Conservation (phyloP, 2,113 vertebrate species). For the Noturus placidus region DNA sequence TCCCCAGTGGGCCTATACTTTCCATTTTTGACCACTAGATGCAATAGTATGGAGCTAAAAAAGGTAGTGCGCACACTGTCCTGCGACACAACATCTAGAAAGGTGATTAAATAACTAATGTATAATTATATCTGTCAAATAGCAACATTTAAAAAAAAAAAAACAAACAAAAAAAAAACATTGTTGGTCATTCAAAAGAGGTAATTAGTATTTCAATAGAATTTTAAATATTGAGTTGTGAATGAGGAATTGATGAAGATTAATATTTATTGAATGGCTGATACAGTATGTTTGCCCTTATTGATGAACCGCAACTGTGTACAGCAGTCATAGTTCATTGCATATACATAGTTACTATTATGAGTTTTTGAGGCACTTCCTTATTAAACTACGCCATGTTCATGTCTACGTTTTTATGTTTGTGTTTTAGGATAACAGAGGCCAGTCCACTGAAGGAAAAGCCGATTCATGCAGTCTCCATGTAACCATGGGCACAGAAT, state of each 20-base stretch:
- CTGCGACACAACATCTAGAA: background rate
- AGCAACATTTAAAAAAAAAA: background rate
- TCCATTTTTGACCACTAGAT: background rate
- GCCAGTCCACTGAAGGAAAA: slow-evolving; percentile 41
- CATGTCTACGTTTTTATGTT: background rate
- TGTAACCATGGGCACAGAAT: slow-evolving; percentile 69
- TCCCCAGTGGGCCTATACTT: background rate
- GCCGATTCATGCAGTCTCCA: slow-evolving; percentile 65
- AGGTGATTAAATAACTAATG: background rate
- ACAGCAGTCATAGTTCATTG: background rate
- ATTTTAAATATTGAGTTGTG: background rate
- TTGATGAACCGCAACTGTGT: background rate
- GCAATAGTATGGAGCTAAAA: background rate
- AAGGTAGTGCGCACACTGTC: background rate
- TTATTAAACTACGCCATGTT: background rate
- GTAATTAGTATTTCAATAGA: background rate
- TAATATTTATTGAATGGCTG: background rate
- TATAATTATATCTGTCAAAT: background rate
- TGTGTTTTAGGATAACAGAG: slow-evolving; percentile 53
- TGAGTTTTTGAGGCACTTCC: background rate
- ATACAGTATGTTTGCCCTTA: background rate
- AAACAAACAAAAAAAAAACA: no score
- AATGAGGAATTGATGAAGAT: background rate
- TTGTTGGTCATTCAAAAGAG: background rate
- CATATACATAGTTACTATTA: background rate